Base-by-base conservation (phyloP, 2,113 vertebrate genomes). In the Spheniscus mendiculus region DNA sequence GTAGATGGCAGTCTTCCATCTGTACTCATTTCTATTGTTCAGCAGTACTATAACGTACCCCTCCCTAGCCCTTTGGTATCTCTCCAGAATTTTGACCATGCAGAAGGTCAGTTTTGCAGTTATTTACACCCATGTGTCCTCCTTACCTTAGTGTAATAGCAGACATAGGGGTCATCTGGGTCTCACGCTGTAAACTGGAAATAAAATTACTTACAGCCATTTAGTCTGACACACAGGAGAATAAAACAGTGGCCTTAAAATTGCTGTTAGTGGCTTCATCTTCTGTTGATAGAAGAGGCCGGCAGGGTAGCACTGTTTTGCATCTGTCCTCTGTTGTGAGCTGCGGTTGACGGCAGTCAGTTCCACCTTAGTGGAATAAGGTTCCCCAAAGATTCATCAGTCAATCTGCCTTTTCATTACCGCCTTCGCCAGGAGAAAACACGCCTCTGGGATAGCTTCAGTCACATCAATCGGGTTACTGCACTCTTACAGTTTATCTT, bases 321-420 rank as follows among this genome's bases (percentile, higher is more conserved):
- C 21, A 52, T 50, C 21, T 52, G 4, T 26, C 32, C 30, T 22
- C 52, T 81, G 11, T 45, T 89, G 44, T 0, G 5, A 59, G 59
- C 55, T 82, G 65, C 66, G 26, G 26, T 25, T 45, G 86, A 40
- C 0, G 5, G 50, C 70, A 40, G 19, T 32, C 0, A 0, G 7
- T 69, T 77, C 25, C 62, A 53, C 27, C 3, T 7, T 20, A 15
- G 71, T 63, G 38, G 77, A 86, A 73, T 32, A 78, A 61, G 36
- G 21, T n/a, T 40, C n/a, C 71, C 56, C 49, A 79, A 67, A 94
- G 16, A 4, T 76, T 67, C 21, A 26, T 50, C 67, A 93, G 47
- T 66, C 49, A 77, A 6, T 76, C 42, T 80, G 7, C 34, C 25
- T 65, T 88, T 80, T 89, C 53, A 27, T 94, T 82, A 13, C 36